Conservation (phyloP, 2,113 vertebrate genomes). For the Thalassarche chlororhynchos region DNA sequence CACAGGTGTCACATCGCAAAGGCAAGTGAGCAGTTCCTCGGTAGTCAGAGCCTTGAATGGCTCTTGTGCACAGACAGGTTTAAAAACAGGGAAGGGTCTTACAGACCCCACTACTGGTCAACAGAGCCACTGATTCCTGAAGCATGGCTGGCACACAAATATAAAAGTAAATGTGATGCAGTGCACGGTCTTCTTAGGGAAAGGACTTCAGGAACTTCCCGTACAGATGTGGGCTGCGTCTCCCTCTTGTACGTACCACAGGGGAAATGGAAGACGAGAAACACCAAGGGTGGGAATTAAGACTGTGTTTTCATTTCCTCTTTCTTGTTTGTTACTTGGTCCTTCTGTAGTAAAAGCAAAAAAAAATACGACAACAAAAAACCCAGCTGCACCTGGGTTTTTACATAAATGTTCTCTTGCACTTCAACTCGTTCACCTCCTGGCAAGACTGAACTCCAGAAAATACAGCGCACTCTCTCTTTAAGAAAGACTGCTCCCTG, state of each 20-base stretch:
- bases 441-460: constrained; percentile 39
- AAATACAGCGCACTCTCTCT: constrained; percentile 20
- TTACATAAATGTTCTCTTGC: constrained; percentile 38
- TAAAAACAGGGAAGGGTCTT: neutral
- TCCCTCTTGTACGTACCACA: neutral
- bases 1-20: rapidly evolving
- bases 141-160: neutral
- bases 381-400: constrained; percentile 39
- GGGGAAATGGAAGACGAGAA: constrained; percentile 50
- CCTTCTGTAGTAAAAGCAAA: constrained; percentile 30
- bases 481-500: constrained; percentile 66
- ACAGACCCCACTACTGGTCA: neutral
- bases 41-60: neutral
- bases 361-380: neutral
- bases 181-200: neutral
- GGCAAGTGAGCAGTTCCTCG: neutral
- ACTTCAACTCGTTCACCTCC: constrained; percentile 25
- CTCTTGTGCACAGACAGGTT: neutral
- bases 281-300: constrained; percentile 52
- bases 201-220: neutral
- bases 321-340: constrained; percentile 60
- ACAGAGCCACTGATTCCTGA: neutral
- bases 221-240: neutral
- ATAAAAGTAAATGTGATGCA: neutral
- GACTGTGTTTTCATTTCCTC: constrained; percentile 56